phyloP scores from a whole-genome alignment of 2,113 vertebrate genomes.

The Canis aureus region DNA sequence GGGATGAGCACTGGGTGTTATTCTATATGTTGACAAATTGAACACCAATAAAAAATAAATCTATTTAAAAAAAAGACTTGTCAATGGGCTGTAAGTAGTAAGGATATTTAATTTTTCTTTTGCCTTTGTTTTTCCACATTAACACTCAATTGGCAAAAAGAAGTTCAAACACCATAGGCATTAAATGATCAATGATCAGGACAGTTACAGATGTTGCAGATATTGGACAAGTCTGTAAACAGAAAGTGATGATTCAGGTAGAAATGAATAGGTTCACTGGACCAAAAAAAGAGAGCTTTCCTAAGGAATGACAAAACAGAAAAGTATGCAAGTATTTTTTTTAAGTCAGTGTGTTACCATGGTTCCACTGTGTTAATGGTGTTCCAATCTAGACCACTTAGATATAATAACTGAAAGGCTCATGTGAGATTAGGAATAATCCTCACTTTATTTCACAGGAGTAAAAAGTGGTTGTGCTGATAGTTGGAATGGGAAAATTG shows the following conservation, averaged over 20 bases:
- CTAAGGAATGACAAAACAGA: slow-evolving; percentile 5
- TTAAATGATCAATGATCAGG: background rate
- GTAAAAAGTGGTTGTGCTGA: background rate
- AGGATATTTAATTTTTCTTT: background rate
- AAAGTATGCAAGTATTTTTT: background rate
- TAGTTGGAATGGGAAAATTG: background rate
- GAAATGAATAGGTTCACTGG: background rate
- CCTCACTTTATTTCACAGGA: background rate
- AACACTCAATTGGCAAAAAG: background rate
- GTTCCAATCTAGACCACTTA: background rate
- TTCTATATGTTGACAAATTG: too few relatives aligned
- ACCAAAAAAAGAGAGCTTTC: background rate
- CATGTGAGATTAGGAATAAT: background rate
- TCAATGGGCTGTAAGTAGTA: background rate
- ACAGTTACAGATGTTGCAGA: background rate
- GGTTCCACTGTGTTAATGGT: slow-evolving; percentile 13
- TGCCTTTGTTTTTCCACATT: background rate
- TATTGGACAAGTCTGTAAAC: background rate
- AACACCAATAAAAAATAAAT: too few relatives aligned
- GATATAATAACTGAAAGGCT: background rate
- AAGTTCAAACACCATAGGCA: background rate
- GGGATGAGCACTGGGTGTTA: too few relatives aligned
- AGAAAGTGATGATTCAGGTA: background rate
- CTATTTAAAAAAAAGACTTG: background rate
- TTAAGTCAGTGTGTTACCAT: slow-evolving; percentile 50